Percentiles rank a stretch among this genome's conserved stretches.
phyloP scores from a whole-genome alignment of 1,140 invertebrate genomes.

The Metopolophium dirhodum region DNA sequence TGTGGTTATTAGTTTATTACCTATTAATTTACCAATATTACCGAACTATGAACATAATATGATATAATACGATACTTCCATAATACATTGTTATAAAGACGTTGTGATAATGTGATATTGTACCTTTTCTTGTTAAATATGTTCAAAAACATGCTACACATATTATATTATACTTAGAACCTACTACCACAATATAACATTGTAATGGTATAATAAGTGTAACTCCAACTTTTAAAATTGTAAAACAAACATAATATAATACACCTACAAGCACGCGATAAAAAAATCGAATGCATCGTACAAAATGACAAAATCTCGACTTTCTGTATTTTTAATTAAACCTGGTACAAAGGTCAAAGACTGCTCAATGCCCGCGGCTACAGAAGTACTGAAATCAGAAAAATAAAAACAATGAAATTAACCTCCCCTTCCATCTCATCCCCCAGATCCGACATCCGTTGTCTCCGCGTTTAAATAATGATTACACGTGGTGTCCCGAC shows the following conservation, averaged over 20 bases:
- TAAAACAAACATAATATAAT: background rate
- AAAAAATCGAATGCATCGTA: background rate
- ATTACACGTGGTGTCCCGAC: background rate
- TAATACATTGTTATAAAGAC: background rate
- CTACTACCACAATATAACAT: background rate
- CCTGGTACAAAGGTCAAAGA: background rate
- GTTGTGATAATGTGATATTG: background rate
- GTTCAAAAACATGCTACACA: background rate
- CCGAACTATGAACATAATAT: background rate
- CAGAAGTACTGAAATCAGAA: background rate
- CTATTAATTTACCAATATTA: background rate
- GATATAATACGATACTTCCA: too few relatives aligned
- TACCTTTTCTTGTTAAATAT: background rate
- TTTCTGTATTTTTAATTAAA: slow-evolving; percentile 5
- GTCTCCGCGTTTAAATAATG: background rate
- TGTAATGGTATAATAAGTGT: background rate
- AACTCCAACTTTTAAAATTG: background rate
- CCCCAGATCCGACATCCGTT: background rate
- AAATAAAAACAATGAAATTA: background rate
- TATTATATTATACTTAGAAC: background rate
- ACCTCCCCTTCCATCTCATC: background rate
- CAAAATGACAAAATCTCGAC: background rate
- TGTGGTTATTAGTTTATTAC: background rate
- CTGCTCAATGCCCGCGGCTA: background rate
- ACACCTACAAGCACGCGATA: background rate